These are phyloP conservation scores for Sylvicola fuscatus DNA, from an alignment of 2,888 invertebrate species.

Conservation along the genomic window DNA sequence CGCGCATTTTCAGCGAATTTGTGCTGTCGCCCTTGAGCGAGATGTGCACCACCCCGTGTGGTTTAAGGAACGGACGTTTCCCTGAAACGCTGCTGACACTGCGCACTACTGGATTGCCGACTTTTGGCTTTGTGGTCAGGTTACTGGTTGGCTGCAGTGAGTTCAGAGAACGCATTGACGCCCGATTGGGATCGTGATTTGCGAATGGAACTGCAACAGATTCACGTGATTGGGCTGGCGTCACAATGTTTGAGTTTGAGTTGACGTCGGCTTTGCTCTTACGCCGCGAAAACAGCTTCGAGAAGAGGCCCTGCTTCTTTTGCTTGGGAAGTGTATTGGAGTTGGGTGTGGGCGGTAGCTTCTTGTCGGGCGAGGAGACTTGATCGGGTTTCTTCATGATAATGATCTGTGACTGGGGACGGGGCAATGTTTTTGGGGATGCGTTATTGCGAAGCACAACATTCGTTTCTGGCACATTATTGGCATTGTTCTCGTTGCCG, in stretches of 20 bases:
- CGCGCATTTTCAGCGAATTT: conserved; percentile 21
- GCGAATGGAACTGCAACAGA: conserved; percentile 17
- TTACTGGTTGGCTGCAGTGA: conserved; percentile 21
- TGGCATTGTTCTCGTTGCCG: conserved; percentile 11
- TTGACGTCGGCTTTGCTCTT: conserved; percentile 28
- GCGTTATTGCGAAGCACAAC: conserved; percentile 1
- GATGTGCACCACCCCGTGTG: conserved; percentile 38
- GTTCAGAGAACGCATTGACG: conserved; percentile 18
- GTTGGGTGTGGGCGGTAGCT: conserved; percentile 30
- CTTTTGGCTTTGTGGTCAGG: conserved; percentile 23
- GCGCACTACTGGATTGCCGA: conserved; percentile 30
- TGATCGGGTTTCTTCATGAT: conserved; percentile 23
- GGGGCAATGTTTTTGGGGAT: conserved; percentile 9
- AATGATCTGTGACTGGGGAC: conserved; percentile 18
- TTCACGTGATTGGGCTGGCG: conserved; percentile 16
- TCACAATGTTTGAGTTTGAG: conserved; percentile 5
- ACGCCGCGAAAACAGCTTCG: conserved; percentile 38
- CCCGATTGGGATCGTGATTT: conserved; percentile 16
- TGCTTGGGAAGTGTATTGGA: conserved; percentile 29
- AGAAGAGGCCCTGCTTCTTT: conserved; percentile 39
- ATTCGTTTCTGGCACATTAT: conserved; percentile 1
- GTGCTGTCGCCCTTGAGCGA: conserved; percentile 38
- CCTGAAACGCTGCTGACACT: conserved; percentile 41
- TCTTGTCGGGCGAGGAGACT: conserved; percentile 25
- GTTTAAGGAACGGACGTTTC: conserved; percentile 33